Evolutionary conservation across 2,113 vertebrate genomes (phyloP), one percentile per base, ranked within the genome.

Genomic region (Halichoerus grypus): DNA sequence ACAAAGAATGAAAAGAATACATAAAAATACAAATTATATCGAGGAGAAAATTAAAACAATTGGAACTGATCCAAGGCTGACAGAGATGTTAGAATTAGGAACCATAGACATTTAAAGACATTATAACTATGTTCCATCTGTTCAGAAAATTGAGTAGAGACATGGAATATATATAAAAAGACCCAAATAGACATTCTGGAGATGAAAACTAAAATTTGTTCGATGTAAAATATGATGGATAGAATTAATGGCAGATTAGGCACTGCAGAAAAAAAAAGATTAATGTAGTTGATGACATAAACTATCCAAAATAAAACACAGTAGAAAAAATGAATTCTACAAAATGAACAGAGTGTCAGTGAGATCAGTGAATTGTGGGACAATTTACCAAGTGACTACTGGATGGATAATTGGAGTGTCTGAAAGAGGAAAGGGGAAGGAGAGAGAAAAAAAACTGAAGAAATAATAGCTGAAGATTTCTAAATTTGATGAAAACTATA

Each of bases 11-110:
- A 13, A 49, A 72, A 65, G 61, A 74, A 69, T 33, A 1, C 22
- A 67, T 49, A 81, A 55, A 96, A 96, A 92, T 88, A 49, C 31
- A 21, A 88, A 74, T 65, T 82, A 36, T 49, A 76, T 31, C 13
- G 46, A 92, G 36, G 76, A 92, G 28, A 92, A 91, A 87, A 92
- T 55, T 42, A 26, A 91, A 90, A 95, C 39, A 92, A 53, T 74
- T 88, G 33, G 26, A 80, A 71, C 19, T 86, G 26, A 91, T 36
- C 24, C 42, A 91, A 33, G 21, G 19, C 61, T 92, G 42, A 80
- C 28, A 88, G 51, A 95, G 26, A 76, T 88, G 31, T 65, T 80
- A 82, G 55, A 65, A 92, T 96, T 88, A 88, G 31, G 13, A 74
- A 42, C 39, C 39, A 91, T 33, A 46, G 46, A 82, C 83, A 83